Evolutionary conservation across 2,113 vertebrate species (phyloP), one percentile per base, ranked within the genome.

Genomic region (Platichthys stellatus): DNA sequence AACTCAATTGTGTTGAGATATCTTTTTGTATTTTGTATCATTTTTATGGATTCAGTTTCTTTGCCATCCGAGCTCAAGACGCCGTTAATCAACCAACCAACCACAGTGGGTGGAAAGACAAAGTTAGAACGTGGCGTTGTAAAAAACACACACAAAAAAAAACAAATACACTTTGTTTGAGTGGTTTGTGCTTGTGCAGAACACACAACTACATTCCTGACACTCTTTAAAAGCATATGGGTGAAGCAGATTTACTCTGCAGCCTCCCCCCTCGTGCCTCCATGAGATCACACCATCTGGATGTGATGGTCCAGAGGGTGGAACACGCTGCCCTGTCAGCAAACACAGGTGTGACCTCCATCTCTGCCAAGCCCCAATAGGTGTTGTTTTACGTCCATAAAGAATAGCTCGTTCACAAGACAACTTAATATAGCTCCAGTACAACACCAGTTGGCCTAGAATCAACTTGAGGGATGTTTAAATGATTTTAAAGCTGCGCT

Each of bases 311-410:
- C 76, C 35, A 31, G 73, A 74, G 73, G 68, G 31, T 66, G 66
- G 67, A 80, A 72, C 81, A 84, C 57, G 76, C 76, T 63, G 63
- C 80, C 66, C 60, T 73, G 71, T 80, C 79, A 74, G 63, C 59
- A 85, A 62, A 86, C 47, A 26, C 76, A 89, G 84, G 79, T 87
- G 80, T 81, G 85, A 76, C 80, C 85, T 77, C 74, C 59, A 45
- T 72, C 72, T 69, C 54, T 59, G 45, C 70, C 47, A 71, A 65
- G 45, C 64, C 45, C 61, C 28, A 13, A 28, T 45, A 53, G 5
- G 35, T 59, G 64, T 57, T 68, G 63, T 35, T 62, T 56, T 21
- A 71, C 63, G 20, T 56, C 26, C 45, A 35, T 17, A 14, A 3
- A 26, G 38, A 70, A 77, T n/a, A 40, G 11, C 63, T 56, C 31